phyloP scores from a whole-genome alignment of 2,113 vertebrate genomes.

The Prolemur simus region DNA sequence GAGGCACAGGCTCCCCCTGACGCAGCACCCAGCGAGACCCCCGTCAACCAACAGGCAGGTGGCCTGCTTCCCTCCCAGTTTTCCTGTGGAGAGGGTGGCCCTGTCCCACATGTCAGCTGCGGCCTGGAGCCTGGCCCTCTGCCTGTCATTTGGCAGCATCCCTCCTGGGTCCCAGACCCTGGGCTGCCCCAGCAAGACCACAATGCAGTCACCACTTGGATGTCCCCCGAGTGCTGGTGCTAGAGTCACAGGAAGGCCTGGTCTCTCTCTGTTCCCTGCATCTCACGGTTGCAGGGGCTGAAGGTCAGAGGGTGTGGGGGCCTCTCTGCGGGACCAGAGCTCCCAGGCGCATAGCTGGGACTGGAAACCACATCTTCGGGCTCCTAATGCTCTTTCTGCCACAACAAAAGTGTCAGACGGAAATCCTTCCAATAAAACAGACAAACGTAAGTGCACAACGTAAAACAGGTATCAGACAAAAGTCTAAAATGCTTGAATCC shows the following conservation, averaged over 20 bases:
- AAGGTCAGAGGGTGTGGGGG: background rate
- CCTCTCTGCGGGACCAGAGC: fast-evolving
- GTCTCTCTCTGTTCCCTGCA: too few species aligned
- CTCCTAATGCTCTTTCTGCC: fast-evolving
- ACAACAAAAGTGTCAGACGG: fast-evolving
- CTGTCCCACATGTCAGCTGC: too few species aligned
- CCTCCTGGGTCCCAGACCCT: background rate
- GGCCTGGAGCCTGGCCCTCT: background rate
- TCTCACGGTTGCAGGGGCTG: background rate
- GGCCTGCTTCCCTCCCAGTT: too few species aligned
- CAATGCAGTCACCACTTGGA: too few species aligned
- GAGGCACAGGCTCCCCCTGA: too few species aligned
- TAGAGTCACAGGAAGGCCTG: too few species aligned
- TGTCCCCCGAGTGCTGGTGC: too few species aligned
- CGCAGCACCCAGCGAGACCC: fast-evolving
- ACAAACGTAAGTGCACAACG: too few species aligned
- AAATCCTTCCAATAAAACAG: background rate
- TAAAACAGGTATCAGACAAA: background rate
- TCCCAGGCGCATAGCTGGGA: fast-evolving
- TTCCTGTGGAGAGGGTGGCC: fast-evolving
- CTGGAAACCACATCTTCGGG: background rate
- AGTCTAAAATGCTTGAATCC: fast-evolving
- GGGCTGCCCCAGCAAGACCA: too few species aligned
- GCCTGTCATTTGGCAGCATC: too few species aligned
- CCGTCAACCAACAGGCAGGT: fast-evolving